A percentile compares a stretch with the other conserved stretches of the same genome.
These are phyloP conservation scores for Terrapene triunguis DNA, from an alignment of 2,113 vertebrate species.

Conservation along the genomic window DNA sequence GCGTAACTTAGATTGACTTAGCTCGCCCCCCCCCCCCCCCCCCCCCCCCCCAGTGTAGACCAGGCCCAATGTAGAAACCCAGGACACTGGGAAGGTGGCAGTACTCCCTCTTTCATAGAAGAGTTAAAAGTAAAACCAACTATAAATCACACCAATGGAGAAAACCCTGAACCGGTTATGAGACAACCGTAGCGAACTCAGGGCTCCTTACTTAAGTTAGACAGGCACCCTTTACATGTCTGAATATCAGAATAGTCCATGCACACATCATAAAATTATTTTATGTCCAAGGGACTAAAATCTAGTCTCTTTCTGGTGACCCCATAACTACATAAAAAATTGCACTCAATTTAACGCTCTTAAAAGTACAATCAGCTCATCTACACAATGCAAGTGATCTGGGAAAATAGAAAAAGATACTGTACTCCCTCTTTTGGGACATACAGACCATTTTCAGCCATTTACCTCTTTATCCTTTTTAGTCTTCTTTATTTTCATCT, in stretches of 20 bases:
- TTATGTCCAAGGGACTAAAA: background rate
- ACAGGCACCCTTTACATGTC: background rate
- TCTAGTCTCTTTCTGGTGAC: background rate
- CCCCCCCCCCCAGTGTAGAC: too few species aligned
- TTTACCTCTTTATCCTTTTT: conserved; percentile 93
- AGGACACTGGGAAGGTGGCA: background rate
- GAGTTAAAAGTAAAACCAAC: background rate
- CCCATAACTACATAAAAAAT: background rate
- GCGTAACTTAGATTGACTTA: too few species aligned
- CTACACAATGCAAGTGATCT: background rate
- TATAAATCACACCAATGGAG: background rate
- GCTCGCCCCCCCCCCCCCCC: too few species aligned
- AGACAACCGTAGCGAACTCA: background rate
- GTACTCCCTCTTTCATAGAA: background rate
- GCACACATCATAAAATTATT: background rate
- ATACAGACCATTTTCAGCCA: background rate
- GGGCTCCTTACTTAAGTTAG: background rate
- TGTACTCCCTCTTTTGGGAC: background rate
- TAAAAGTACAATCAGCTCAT: background rate
- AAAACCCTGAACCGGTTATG: background rate
- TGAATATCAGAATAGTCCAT: background rate
- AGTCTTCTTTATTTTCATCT: conserved; percentile 94
- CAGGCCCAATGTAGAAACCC: background rate
- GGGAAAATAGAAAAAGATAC: background rate
- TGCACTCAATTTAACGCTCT: background rate